A percentile compares a stretch with the other conserved stretches of the same genome.
phyloP scores from a whole-genome alignment of 2,888 invertebrate genomes.

The Chymomyza procnemis region DNA sequence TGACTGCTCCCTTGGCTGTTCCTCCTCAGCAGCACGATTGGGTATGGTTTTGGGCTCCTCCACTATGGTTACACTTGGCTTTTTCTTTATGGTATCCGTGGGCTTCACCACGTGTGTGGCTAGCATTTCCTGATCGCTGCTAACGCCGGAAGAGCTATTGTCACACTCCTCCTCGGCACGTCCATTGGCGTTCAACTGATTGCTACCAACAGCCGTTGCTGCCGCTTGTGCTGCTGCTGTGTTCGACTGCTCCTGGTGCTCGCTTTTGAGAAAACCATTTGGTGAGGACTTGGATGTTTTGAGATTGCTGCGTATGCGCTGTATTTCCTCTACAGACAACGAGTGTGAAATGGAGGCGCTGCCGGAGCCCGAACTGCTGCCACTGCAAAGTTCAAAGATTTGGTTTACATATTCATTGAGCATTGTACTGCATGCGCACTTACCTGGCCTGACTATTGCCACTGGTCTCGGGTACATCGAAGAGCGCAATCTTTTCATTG shows the following conservation, averaged over 20 bases:
- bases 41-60: conserved; percentile 72
- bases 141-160: conserved; percentile 92
- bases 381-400: conserved; percentile 78
- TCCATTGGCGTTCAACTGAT: conserved; percentile 27
- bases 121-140: conserved; percentile 88
- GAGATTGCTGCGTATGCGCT: conserved; percentile 89
- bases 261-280: conserved; percentile 84
- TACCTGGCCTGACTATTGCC: conserved; percentile 87
- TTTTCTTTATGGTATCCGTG: conserved; percentile 78
- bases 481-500: conserved; percentile 80
- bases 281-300: conserved; percentile 93
- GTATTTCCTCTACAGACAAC: conserved; percentile 92
- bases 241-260: conserved; percentile 73
- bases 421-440: conserved; percentile 20
- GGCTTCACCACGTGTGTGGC: conserved; percentile 79
- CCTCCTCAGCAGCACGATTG: conserved; percentile 41
- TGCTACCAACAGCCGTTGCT: not conserved
- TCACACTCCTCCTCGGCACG: conserved; percentile 85
- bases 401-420: not conserved
- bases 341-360: conserved; percentile 90
- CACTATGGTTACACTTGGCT: conserved; percentile 74
- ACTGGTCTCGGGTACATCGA: conserved; percentile 82
- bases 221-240: conserved; percentile 34
- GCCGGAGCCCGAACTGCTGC: conserved; percentile 81
- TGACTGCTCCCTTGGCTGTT: conserved; percentile 37